Percentiles rank a stretch among this genome's conserved stretches.
Conservation (phyloP, 2,888 invertebrate species). For the Lathronympha strigana region DNA sequence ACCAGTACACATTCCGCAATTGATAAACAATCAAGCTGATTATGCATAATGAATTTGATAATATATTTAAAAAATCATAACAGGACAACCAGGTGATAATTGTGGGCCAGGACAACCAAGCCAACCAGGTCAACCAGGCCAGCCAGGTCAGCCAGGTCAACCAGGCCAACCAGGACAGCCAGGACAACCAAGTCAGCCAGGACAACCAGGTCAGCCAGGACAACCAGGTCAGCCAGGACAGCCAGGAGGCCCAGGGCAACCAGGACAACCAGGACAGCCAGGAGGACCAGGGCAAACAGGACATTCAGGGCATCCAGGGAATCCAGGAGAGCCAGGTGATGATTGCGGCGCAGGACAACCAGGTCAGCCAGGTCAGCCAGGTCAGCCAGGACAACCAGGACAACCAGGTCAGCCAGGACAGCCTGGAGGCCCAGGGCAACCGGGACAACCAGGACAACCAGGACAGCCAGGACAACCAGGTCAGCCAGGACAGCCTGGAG, state of each 20-base stretch:
- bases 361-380: neutral
- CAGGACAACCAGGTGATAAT: slow-evolving; percentile 45
- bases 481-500: slow-evolving; percentile 10
- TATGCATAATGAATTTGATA: too few relatives aligned
- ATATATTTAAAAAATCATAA: too few relatives aligned
- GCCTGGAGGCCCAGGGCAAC: too few relatives aligned
- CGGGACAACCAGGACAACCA: slow-evolving; percentile 14
- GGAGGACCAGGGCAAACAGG: neutral
- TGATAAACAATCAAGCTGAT: too few relatives aligned
- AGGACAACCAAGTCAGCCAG: neutral
- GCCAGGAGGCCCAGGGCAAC: neutral
- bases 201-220: neutral
- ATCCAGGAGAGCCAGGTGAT: neutral
- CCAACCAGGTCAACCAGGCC: neutral
- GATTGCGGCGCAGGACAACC: neutral
- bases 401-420: slow-evolving; percentile 10
- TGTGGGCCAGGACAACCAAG: slow-evolving; percentile 10
- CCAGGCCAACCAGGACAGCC: neutral
- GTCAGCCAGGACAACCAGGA: neutral
- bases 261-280: neutral
- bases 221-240: neutral
- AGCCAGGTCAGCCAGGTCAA: neutral
- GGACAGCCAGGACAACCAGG: neutral
- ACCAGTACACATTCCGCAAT: too few relatives aligned
- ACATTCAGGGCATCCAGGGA: neutral